These are phyloP conservation scores for Euborellia annulipes DNA, from an alignment of 1,140 invertebrate species.

Conservation along the genomic window DNA sequence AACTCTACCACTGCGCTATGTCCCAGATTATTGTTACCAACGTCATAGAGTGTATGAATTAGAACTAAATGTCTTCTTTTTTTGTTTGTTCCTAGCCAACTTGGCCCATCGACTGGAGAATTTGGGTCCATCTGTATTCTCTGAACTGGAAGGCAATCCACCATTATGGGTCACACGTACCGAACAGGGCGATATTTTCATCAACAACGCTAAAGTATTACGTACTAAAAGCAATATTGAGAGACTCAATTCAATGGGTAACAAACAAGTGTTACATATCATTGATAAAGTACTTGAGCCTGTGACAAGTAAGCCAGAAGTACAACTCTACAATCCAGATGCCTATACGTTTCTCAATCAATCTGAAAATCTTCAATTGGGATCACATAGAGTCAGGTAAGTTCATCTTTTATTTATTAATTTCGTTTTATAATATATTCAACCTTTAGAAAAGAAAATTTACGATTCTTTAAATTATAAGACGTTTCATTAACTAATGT, in stretches of 20 bases:
- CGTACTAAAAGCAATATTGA: conserved; percentile 45
- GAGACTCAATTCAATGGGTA: conserved; percentile 35
- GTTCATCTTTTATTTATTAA: conserved; percentile 5
- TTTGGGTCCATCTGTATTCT: conserved; percentile 43
- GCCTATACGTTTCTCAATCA: conserved; percentile 59
- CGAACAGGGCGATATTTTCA: conserved; percentile 50
- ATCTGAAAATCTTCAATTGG: conserved; percentile 55
- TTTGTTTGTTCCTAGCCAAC: conserved; percentile 50
- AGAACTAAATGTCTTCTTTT: conserved; percentile 16
- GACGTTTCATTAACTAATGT: too few species aligned
- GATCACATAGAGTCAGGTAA: conserved; percentile 42
- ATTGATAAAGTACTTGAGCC: conserved; percentile 67
- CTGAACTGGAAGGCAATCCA: conserved; percentile 61
- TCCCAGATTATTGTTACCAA: too few species aligned
- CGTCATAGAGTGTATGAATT: too few species aligned
- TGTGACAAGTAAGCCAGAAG: conserved; percentile 35
- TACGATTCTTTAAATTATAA: too few species aligned
- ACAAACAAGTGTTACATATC: conserved; percentile 63
- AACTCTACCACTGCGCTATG: too few species aligned
- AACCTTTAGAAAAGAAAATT: conserved; percentile 9
- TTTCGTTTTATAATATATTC: too few species aligned
- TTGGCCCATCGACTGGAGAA: conserved; percentile 48
- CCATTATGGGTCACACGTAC: conserved; percentile 57
- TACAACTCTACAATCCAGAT: conserved; percentile 56
- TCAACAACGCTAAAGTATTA: conserved; percentile 63